Percentiles rank a stretch among this genome's conserved stretches.
Evolutionary conservation across 1,140 invertebrate genomes (phyloP).

Genomic region (Sipha flava): DNA sequence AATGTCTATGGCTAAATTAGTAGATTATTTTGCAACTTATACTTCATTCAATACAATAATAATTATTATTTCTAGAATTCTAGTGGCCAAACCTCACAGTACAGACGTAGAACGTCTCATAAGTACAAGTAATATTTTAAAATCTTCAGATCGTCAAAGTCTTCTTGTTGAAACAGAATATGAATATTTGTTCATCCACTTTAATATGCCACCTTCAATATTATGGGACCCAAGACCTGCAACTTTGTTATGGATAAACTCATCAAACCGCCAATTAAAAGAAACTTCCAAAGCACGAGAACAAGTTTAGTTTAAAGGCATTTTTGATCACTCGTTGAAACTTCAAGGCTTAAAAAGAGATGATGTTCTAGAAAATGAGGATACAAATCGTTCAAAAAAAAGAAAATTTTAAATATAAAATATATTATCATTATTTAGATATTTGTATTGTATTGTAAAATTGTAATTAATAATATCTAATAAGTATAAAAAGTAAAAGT

Average conservation of each 20-base stretch:
- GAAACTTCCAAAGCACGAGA: too few species aligned
- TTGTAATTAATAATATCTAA: too few species aligned
- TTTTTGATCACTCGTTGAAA: too few species aligned
- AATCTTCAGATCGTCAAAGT: background rate
- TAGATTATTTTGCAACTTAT: background rate
- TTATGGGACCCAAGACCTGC: background rate
- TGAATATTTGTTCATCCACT: background rate
- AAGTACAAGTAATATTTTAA: slow-evolving; percentile 1
- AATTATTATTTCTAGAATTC: background rate
- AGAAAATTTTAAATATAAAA: too few species aligned
- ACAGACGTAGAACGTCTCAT: background rate
- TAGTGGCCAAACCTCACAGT: background rate
- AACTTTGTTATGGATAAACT: background rate
- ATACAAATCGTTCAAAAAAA: too few species aligned
- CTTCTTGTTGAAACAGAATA: background rate
- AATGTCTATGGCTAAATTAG: background rate
- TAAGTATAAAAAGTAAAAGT: too few species aligned
- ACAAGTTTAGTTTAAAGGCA: too few species aligned
- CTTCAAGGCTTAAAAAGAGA: too few species aligned
- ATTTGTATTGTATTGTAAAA: too few species aligned
- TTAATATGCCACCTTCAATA: background rate
- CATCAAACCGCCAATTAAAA: background rate
- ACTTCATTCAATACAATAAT: background rate
- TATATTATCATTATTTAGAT: too few species aligned
- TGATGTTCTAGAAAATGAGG: too few species aligned